Evolutionary conservation across 2,113 vertebrate genomes (phyloP).

Genomic region (Buteo buteo): DNA sequence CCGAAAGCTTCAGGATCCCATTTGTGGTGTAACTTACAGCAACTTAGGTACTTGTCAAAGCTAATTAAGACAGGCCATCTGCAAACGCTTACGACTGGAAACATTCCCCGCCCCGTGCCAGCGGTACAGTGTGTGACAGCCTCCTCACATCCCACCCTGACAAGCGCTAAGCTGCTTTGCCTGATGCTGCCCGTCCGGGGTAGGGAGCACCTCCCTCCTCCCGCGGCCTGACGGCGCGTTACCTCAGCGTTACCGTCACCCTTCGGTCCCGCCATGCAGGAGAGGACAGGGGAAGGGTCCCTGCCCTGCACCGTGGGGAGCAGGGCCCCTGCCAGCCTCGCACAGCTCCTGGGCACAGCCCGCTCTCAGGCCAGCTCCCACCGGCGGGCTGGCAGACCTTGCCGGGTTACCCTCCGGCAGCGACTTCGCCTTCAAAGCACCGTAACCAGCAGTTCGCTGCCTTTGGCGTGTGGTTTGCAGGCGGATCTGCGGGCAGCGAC

Average conservation of each 20-base stretch:
- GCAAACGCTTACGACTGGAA: not conserved
- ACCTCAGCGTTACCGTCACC: not conserved
- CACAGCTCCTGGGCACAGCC: not conserved
- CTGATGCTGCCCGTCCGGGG: not conserved
- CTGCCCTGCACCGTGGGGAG: not conserved
- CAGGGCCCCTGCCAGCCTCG: not conserved
- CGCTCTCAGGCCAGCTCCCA: not conserved
- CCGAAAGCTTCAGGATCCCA: slow-evolving; percentile 12
- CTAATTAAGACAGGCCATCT: slow-evolving; percentile 54
- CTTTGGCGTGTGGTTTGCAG: not conserved
- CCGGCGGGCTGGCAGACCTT: not conserved
- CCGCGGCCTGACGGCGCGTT: fast-evolving
- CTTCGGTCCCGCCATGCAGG: not conserved
- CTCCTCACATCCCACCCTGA: not conserved
- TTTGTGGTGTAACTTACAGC: slow-evolving; percentile 31
- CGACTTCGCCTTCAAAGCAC: not conserved
- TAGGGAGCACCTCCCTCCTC: not conserved
- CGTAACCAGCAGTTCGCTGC: not conserved
- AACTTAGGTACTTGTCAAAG: slow-evolving; percentile 56
- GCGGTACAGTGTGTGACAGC: not conserved
- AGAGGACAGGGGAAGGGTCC: not conserved
- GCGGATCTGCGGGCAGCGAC: fast-evolving
- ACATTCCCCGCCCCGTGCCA: not conserved
- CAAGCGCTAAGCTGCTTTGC: not conserved
- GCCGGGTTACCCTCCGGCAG: fast-evolving